Percentiles rank a stretch among this genome's conserved stretches.
Conservation (phyloP, 2,797 vertebrate genomes). For the Synaphobranchus kaupii region DNA sequence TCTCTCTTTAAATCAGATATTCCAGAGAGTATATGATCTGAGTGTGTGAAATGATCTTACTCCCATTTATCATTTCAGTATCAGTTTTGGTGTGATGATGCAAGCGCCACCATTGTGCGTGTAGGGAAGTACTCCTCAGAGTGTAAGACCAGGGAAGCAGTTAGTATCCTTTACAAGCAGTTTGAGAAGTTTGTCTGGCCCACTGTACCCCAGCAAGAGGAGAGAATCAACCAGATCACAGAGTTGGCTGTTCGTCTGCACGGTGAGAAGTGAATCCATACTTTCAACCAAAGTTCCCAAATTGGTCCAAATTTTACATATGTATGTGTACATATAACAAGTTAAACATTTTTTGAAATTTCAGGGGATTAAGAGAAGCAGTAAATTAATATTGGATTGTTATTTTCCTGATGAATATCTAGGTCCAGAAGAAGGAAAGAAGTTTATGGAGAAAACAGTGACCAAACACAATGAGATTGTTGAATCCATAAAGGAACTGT, state of each 20-base stretch:
- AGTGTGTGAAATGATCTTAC: not conserved
- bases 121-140: constrained; percentile 83
- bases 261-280: constrained; percentile 65
- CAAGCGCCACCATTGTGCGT: constrained; percentile 82
- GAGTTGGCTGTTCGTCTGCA: constrained; percentile 80
- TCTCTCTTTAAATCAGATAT: not conserved
- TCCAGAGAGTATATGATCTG: not conserved
- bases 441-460: constrained; percentile 79
- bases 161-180: constrained; percentile 81
- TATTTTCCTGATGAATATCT: constrained; percentile 20
- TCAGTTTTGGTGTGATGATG: constrained; percentile 89
- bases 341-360: not conserved
- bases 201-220: constrained; percentile 84
- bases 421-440: constrained; percentile 86
- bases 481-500: constrained; percentile 80
- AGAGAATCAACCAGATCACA: constrained; percentile 79
- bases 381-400: not conserved
- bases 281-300: not conserved
- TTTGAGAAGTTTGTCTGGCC: constrained; percentile 88
- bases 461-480: constrained; percentile 82
- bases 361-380: not conserved
- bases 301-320: not conserved
- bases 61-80: constrained; percentile 66
- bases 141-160: constrained; percentile 81
- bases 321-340: not conserved